A percentile compares a stretch with the other conserved stretches of the same genome.
Evolutionary conservation across 2,888 invertebrate species (phyloP).

Genomic region (Latheticus oryzae): DNA sequence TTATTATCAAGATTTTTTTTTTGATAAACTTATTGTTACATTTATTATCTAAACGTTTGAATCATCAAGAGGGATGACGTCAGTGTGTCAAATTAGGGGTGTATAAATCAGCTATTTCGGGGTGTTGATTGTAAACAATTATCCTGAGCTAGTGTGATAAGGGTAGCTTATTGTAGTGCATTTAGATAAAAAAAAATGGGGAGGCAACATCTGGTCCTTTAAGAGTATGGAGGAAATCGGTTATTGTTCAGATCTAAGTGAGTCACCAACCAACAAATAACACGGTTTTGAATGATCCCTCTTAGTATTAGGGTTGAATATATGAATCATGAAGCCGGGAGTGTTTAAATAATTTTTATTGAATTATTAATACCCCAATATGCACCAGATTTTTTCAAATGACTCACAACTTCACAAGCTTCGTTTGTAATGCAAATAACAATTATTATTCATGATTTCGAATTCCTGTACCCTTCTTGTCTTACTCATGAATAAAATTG

Average conservation of each 20-base stretch:
- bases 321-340: conserved; percentile 40
- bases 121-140: conserved; percentile 38
- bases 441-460: conserved; percentile 41
- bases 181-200: conserved; percentile 39
- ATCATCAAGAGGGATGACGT: too few species aligned
- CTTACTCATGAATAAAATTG: conserved; percentile 42
- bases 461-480: conserved; percentile 50
- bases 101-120: conserved; percentile 29
- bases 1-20: too few species aligned
- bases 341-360: conserved; percentile 42
- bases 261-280: conserved; percentile 40
- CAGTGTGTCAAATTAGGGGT: conserved; percentile 28
- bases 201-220: conserved; percentile 39
- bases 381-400: conserved; percentile 36
- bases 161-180: conserved; percentile 27
- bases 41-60: too few species aligned
- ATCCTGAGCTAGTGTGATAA: conserved; percentile 20
- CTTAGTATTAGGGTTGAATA: conserved; percentile 38
- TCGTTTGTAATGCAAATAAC: conserved; percentile 36
- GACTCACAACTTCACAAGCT: conserved; percentile 33
- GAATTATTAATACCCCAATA: conserved; percentile 37
- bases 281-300: conserved; percentile 39
- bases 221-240: conserved; percentile 28
- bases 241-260: conserved; percentile 38
- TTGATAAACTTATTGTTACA: too few species aligned